A percentile compares a stretch with the other conserved stretches of the same genome.
These are phyloP conservation scores for Lanistes nyassanus DNA, from an alignment of 1,140 invertebrate species.

Conservation along the genomic window DNA sequence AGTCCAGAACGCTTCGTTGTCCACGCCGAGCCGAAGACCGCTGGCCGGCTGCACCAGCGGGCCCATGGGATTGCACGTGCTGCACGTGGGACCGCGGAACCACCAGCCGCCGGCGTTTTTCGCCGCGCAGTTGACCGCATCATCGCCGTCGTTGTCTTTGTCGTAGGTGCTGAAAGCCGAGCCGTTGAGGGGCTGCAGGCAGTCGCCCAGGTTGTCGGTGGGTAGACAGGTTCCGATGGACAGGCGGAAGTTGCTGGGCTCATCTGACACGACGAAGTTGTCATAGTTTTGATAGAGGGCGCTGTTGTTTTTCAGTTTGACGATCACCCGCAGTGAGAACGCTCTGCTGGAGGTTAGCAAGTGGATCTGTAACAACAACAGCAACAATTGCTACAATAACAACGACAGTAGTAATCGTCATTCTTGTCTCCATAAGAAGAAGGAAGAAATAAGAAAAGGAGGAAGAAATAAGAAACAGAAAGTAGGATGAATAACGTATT, in stretches of 20 bases:
- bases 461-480: background rate
- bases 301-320: constrained; percentile 16
- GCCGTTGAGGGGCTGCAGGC: constrained; percentile 11
- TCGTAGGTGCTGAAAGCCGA: constrained; percentile 27
- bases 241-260: constrained; percentile 1
- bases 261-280: constrained; percentile 14
- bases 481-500: background rate
- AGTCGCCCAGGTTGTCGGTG: constrained; percentile 18
- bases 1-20: constrained; percentile 27
- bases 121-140: constrained; percentile 11
- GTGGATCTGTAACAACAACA: background rate
- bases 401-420: too few species aligned
- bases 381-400: too few species aligned
- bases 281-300: constrained; percentile 6
- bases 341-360: background rate
- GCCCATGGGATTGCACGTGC: constrained; percentile 25
- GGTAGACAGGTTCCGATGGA: background rate
- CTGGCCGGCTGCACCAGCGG: background rate
- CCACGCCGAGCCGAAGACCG: constrained; percentile 14
- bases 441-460: background rate
- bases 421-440: too few species aligned
- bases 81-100: constrained; percentile 17
- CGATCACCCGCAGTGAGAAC: constrained; percentile 12
- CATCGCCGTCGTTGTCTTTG: constrained; percentile 24
- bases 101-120: constrained; percentile 21